Evolutionary conservation across 2,113 vertebrate species (phyloP), one percentile per base, ranked within the genome.

Genomic region (Scartelaos histophorus): DNA sequence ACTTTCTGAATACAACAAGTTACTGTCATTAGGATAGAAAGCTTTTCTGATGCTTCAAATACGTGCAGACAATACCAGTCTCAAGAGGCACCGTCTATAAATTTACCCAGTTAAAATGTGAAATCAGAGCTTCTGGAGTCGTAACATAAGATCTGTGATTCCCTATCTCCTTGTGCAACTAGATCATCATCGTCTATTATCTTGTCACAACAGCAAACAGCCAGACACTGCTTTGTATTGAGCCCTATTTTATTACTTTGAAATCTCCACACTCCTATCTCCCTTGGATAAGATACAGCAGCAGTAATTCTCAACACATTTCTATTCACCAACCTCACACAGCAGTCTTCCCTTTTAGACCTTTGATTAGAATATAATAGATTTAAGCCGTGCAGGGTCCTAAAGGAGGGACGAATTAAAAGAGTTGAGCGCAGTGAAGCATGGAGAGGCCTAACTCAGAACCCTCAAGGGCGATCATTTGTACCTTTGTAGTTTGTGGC

Each of bases 281-380:
- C 29, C 53, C 46, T 69, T 66, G 29, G 74, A 88, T 78, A 73
- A 79, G 67, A 85, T 66, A 56, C n/a, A 64, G 61, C 25, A 1
- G n/a, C 67, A 76, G 21, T 77, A 43, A 76, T 74, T 84, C 25
- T 56, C 72, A 57, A 78, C 72, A 80, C 65, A 70, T 83, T 83
- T 85, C 51, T 15, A 75, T 82, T 83, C 70, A 75, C 34, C 62
- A 70, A 29, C 11, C 0, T 87, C 88, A 80, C 21, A 19, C 71
- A 90, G 88, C 66, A 10, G 57, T 73, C 71, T 64, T 84, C 66
- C 35, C 65, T 76, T 72, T 70, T 67, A 25, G 57, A 71, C 73
- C 57, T 86, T 71, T 78, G 72, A 84, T 83, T 82, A 43, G 15
- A 66, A 46, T 47, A 60, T 74, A 75, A 88, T 85, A 78, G 86